Evolutionary conservation across 2,888 invertebrate species (phyloP).

Genomic region (Xiphydria camelus): DNA sequence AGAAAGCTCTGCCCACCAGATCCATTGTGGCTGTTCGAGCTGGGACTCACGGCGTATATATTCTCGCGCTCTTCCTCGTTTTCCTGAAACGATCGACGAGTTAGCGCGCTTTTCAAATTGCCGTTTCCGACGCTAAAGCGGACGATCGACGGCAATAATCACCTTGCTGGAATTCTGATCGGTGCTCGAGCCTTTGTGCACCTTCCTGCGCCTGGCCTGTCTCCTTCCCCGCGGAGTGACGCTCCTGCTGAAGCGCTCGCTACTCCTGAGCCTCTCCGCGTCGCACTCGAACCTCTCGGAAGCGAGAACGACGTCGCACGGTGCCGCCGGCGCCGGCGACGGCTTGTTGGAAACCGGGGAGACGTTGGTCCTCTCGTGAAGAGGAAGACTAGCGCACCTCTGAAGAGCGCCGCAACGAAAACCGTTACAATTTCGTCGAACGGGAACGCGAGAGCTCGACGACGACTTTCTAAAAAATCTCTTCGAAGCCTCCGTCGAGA

Average conservation of each 20-base stretch:
- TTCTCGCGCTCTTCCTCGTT: slow-evolving; percentile 43
- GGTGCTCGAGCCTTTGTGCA: slow-evolving; percentile 38
- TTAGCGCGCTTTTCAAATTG: too few relatives aligned
- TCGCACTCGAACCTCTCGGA: slow-evolving; percentile 61
- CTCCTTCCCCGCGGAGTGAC: slow-evolving; percentile 64
- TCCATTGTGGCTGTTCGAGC: slow-evolving; percentile 23
- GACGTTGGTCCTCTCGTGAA: slow-evolving; percentile 53
- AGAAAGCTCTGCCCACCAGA: slow-evolving; percentile 45
- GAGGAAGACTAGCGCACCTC: slow-evolving; percentile 50
- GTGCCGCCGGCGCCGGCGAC: slow-evolving; percentile 43
- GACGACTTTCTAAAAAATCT: slow-evolving; percentile 12
- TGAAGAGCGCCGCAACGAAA: slow-evolving; percentile 19
- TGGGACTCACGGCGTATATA: slow-evolving; percentile 37
- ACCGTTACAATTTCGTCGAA: neutral
- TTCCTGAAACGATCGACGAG: slow-evolving; percentile 44
- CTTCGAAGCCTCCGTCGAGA: too few relatives aligned
- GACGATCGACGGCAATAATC: slow-evolving; percentile 6
- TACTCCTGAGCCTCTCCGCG: slow-evolving; percentile 66
- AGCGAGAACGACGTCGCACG: slow-evolving; percentile 44
- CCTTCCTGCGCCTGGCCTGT: slow-evolving; percentile 43
- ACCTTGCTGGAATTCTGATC: slow-evolving; percentile 50
- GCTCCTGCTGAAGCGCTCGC: slow-evolving; percentile 68
- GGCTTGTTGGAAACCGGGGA: slow-evolving; percentile 48
- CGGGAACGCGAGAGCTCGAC: neutral
- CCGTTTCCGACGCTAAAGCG: neutral